phyloP scores from a whole-genome alignment of 2,888 invertebrate species.

The Gasteruption jaculator region DNA sequence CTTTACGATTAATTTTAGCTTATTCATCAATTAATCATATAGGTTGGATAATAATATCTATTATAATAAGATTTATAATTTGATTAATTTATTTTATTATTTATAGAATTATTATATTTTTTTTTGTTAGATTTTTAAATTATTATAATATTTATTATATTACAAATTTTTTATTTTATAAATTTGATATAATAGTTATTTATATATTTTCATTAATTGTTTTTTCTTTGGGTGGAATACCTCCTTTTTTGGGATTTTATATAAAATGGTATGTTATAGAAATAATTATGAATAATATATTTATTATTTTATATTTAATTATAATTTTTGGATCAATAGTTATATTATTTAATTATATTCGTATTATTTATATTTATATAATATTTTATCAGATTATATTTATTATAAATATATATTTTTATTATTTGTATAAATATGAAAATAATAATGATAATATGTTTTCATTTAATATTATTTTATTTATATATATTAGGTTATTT shows the following conservation, averaged over 20 bases:
- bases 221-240: too few species aligned
- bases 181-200: slow-evolving; percentile 62
- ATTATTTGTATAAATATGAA: too few species aligned
- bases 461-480: slow-evolving; percentile 18
- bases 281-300: slow-evolving; percentile 37
- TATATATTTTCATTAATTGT: too few species aligned
- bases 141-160: slow-evolving; percentile 55
- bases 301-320: slow-evolving; percentile 27
- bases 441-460: too few species aligned
- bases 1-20: too few species aligned
- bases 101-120: slow-evolving; percentile 64
- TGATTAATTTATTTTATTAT: slow-evolving; percentile 68
- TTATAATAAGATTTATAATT: too few species aligned
- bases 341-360: too few species aligned
- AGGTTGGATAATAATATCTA: slow-evolving; percentile 71
- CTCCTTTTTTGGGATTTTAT: slow-evolving; percentile 63
- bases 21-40: slow-evolving; percentile 69
- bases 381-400: too few species aligned
- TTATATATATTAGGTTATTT: slow-evolving; percentile 34
- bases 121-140: slow-evolving; percentile 58
- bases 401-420: too few species aligned
- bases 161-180: slow-evolving; percentile 57
- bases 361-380: too few species aligned
- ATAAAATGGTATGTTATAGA: slow-evolving; percentile 49
- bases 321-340: too few species aligned